These are phyloP conservation scores for Phenganax stokvisi DNA, from an alignment of 92 coral and sea anemone species.

Conservation along the genomic window DNA sequence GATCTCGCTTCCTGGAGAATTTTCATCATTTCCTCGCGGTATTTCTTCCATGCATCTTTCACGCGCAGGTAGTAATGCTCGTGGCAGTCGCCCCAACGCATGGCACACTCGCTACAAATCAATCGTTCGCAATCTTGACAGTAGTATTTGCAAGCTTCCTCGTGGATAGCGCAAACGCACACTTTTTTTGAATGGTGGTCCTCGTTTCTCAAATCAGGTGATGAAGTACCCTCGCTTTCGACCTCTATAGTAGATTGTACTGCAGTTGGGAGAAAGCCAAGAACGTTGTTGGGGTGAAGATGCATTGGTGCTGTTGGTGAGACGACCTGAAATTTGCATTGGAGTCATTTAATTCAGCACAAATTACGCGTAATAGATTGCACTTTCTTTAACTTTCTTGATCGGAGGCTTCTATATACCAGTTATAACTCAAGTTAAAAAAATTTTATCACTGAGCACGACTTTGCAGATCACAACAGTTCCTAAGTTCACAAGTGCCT, in stretches of 20 bases:
- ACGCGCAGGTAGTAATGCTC: constrained; percentile 39
- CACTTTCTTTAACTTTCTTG: too few species aligned
- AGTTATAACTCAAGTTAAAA: too few species aligned
- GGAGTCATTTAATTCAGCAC: not conserved
- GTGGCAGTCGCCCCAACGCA: constrained; percentile 43
- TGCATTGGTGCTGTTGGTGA: not conserved
- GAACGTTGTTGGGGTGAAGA: constrained; percentile 15
- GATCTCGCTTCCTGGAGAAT: constrained; percentile 29
- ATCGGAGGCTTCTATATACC: too few species aligned
- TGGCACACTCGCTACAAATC: constrained; percentile 41
- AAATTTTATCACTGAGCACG: too few species aligned
- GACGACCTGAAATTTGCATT: not conserved
- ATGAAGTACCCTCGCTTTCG: constrained; percentile 15
- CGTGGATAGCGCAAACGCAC: constrained; percentile 35
- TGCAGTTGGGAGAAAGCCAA: constrained; percentile 11
- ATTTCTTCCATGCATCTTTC: constrained; percentile 41
- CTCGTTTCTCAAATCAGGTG: constrained; percentile 14
- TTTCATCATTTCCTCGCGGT: constrained; percentile 42
- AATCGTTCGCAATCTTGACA: constrained; percentile 38
- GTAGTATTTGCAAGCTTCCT: constrained; percentile 32
- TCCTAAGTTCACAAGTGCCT: too few species aligned
- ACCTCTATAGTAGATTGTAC: constrained; percentile 11
- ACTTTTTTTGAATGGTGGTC: constrained; percentile 24
- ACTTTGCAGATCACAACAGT: too few species aligned
- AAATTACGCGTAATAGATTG: not conserved